Evolutionary conservation across 2,113 vertebrate species (phyloP).

Genomic region (Bombycilla garrulus): DNA sequence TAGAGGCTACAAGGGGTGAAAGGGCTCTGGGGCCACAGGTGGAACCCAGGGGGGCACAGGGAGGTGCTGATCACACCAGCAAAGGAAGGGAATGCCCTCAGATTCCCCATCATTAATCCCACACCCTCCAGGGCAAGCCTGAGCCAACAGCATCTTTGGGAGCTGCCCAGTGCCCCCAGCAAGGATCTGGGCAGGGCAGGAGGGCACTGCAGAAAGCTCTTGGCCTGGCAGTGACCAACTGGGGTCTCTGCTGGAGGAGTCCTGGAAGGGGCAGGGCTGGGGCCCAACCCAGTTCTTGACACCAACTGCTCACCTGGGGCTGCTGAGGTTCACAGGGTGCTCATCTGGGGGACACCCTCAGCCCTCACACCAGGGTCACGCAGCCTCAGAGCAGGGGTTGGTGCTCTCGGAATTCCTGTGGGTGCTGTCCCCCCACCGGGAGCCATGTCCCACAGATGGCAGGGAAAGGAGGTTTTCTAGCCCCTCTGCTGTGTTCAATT

Average conservation of each 20-base stretch:
- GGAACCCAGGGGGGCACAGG: neutral
- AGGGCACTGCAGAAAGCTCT: neutral
- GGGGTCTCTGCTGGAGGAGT: neutral
- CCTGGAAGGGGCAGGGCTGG: neutral
- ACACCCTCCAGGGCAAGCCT: neutral
- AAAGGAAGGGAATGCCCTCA: neutral
- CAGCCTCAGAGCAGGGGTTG: neutral
- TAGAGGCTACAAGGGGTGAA: neutral
- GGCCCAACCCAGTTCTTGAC: accelerated
- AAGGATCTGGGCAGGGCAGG: neutral
- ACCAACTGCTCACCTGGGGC: neutral
- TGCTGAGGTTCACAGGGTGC: neutral
- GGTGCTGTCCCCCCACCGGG: neutral
- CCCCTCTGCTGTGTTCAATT: neutral
- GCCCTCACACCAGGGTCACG: neutral
- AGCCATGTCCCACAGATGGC: accelerated
- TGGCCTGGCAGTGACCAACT: constrained; percentile 45
- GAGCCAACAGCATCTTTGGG: neutral
- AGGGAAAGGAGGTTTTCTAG: neutral
- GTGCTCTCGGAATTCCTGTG: accelerated
- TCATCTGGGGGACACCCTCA: neutral
- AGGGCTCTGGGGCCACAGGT: accelerated
- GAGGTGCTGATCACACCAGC: accelerated
- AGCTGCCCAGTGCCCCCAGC: neutral
- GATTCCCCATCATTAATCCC: neutral